These are phyloP conservation scores for Tragelaphus buxtoni DNA, from an alignment of 2,113 vertebrate species.

Conservation along the genomic window DNA sequence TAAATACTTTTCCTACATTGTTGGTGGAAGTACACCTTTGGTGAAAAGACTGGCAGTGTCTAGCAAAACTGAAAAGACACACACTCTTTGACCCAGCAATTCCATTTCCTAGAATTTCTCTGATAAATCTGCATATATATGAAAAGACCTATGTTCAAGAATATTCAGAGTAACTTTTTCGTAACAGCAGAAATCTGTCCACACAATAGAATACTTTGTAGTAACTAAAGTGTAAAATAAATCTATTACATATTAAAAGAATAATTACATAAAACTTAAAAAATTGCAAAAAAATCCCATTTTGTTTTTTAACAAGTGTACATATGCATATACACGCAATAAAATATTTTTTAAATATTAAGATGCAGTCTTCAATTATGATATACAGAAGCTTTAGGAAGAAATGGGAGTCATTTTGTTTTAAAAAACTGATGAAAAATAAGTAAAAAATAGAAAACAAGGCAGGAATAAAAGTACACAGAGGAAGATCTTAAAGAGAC, in stretches of 20 bases:
- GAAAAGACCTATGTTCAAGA: background rate
- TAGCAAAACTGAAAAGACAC: conserved; percentile 24
- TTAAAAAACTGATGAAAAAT: background rate
- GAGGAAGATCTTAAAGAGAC: conserved; percentile 3
- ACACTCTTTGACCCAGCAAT: background rate
- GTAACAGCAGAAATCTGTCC: background rate
- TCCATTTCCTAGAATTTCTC: conserved; percentile 29
- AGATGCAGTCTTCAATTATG: background rate
- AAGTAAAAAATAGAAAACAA: conserved; percentile 40
- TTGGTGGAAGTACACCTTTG: background rate
- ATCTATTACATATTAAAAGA: background rate
- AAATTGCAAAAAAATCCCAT: background rate
- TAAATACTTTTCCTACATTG: background rate
- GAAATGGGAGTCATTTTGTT: background rate
- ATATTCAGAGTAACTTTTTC: background rate
- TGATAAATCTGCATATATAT: background rate
- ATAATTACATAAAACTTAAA: background rate
- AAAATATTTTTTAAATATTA: conserved; percentile 12
- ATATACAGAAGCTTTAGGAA: background rate
- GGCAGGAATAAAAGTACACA: background rate
- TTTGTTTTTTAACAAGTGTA: background rate
- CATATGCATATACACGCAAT: background rate
- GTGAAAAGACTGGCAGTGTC: background rate
- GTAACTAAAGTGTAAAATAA: conserved; percentile 25
- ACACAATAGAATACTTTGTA: background rate